Base-by-base conservation (phyloP, 2,113 vertebrate species). In the Capreolus pygargus region DNA sequence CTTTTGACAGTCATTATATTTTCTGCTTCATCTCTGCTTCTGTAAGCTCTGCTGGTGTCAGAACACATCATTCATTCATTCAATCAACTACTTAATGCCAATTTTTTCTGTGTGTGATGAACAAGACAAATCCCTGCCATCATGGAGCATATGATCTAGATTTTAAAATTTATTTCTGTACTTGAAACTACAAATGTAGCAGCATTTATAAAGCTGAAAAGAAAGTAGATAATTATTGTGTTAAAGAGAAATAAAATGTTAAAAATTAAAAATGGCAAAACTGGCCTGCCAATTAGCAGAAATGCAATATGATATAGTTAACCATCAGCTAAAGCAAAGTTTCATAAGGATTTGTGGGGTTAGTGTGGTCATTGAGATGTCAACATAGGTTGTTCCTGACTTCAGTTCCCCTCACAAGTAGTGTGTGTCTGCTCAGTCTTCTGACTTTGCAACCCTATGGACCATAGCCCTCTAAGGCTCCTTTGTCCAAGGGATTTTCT, bases 1-100 rank as follows among this genome's bases (percentile, higher is more conserved):
- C 55, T 25, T 83, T 90, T 85, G 60, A 91, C 7, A 93, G 14
- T 86, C 81, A 94, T 92, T 89, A 47, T 27, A 7, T 36, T 91
- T 61, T 36, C 14, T 97, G 90, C 79, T 64, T 86, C 87, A 97
- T 54, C 14, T 15, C 0, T 83, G 27, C 82, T 28, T 61, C 95
- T 90, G 27, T 95, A 76, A 5, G 0, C 54, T 93, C 86, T 57
- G 67, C 16, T 54, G 21, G 57, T 67, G 43, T 91, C 78, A 97
- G 54, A 82, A 88, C 11, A 47, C 33, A 91, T 61, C 0, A 87
- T 83, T 93, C 60, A 89, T 52, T 55, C 36, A 92, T 36, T 95
- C 70, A 78, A 52, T 88, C 76, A 79, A 58, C 57, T 14, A 52
- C 23, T 52, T 36, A 39, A 4, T 81, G 11, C 28, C 17, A 30